phyloP scores from a whole-genome alignment of 2,797 vertebrate genomes.

The Sebastes oblongus region DNA sequence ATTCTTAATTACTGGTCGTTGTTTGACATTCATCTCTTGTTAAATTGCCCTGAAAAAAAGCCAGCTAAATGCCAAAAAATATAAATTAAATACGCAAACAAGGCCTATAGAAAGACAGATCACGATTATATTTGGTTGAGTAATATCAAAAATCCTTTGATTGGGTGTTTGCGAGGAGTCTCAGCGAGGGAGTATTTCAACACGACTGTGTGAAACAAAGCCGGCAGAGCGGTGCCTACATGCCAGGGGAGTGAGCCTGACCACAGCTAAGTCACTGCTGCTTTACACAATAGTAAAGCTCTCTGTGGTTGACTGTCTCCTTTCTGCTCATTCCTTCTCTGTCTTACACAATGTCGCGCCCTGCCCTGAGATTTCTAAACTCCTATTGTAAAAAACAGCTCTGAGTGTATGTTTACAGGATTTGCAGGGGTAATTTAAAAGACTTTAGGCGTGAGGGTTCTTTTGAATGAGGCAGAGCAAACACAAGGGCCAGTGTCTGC shows the following conservation, averaged over 20 bases:
- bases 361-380: constrained; percentile 52
- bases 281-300: constrained; percentile 69
- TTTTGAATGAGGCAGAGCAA: constrained; percentile 1
- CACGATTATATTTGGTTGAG: constrained; percentile 19
- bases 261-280: constrained; percentile 62
- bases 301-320: constrained; percentile 58
- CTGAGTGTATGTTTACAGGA: constrained; percentile 8
- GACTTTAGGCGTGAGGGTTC: neutral
- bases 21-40: constrained; percentile 19
- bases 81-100: neutral
- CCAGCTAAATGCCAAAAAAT: neutral
- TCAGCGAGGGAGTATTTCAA: constrained; percentile 56
- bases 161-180: constrained; percentile 47
- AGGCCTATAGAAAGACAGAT: neutral
- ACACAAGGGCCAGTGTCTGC: neutral
- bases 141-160: constrained; percentile 47
- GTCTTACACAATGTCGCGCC: constrained; percentile 59
- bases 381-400: constrained; percentile 21
- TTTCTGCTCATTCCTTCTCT: constrained; percentile 43
- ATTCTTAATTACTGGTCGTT: constrained; percentile 9
- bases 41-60: neutral
- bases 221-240: constrained; percentile 44
- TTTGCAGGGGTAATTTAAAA: constrained; percentile 16
- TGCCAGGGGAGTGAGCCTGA: constrained; percentile 57
- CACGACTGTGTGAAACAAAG: constrained; percentile 58